A percentile compares a stretch with the other conserved stretches of the same genome.
phyloP scores from a whole-genome alignment of 2,113 vertebrate genomes.

The Columbina picui region DNA sequence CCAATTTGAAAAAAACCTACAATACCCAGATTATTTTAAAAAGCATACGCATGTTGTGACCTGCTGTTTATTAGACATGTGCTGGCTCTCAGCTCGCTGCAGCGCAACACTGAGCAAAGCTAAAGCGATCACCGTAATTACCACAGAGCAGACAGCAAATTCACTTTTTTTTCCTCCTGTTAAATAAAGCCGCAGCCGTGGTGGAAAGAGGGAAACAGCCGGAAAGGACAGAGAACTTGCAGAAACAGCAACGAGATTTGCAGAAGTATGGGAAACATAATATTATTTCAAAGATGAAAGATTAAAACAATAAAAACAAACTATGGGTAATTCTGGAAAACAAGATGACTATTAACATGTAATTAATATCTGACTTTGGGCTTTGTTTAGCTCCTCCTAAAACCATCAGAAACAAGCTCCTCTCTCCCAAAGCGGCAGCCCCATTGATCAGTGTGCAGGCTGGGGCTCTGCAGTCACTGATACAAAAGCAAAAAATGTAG shows the following conservation, averaged over 20 bases:
- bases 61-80: neutral
- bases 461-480: neutral
- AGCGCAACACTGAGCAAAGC: neutral
- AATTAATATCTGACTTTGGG: neutral
- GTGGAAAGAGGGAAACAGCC: neutral
- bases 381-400: neutral
- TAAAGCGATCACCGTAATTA: neutral
- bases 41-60: neutral
- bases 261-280: neutral
- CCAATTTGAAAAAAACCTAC: neutral
- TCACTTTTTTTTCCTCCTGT: neutral
- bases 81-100: neutral
- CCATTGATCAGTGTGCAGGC: neutral
- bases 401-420: neutral
- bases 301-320: neutral
- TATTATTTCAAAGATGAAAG: neutral
- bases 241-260: neutral
- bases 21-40: neutral
- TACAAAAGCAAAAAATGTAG: fast-evolving
- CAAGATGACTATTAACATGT: fast-evolving
- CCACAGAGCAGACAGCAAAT: neutral
- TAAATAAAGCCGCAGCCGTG: neutral
- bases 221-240: neutral
- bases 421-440: neutral
- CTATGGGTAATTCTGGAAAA: neutral